These are phyloP conservation scores for Catharus fuscescens DNA, from an alignment of 2,113 vertebrate genomes.

Conservation along the genomic window DNA sequence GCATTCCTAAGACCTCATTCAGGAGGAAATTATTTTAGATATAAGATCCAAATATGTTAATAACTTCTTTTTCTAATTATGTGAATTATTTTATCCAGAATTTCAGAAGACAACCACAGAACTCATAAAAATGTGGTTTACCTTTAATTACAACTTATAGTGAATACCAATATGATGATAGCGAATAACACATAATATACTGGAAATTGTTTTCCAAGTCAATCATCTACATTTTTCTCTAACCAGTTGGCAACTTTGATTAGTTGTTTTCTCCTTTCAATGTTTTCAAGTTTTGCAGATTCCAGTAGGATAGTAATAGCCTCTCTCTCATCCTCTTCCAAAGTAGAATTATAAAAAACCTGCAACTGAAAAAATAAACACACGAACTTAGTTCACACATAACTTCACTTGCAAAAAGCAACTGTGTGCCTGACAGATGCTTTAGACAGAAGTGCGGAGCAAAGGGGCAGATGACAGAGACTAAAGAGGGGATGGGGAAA, in stretches of 20 bases:
- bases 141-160: constrained; percentile 6
- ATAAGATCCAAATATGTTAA: not conserved
- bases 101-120: not conserved
- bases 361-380: constrained; percentile 70
- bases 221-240: constrained; percentile 57
- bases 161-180: not conserved
- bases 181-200: not conserved
- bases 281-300: constrained; percentile 52
- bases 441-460: not conserved
- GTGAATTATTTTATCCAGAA: not conserved
- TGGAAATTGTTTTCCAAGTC: not conserved
- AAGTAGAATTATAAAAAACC: constrained; percentile 70
- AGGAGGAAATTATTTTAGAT: not conserved
- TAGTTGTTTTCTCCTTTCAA: constrained; percentile 38
- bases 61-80: not conserved
- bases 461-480: not conserved
- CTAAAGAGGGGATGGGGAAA: not conserved
- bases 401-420: not conserved
- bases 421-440: not conserved
- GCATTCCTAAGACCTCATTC: not conserved
- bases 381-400: not conserved
- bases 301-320: constrained; percentile 41
- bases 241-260: constrained; percentile 70
- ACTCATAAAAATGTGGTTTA: not conserved
- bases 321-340: constrained; percentile 58